Evolutionary conservation across 2,888 invertebrate species (phyloP).

Genomic region (Lutraria lutraria): DNA sequence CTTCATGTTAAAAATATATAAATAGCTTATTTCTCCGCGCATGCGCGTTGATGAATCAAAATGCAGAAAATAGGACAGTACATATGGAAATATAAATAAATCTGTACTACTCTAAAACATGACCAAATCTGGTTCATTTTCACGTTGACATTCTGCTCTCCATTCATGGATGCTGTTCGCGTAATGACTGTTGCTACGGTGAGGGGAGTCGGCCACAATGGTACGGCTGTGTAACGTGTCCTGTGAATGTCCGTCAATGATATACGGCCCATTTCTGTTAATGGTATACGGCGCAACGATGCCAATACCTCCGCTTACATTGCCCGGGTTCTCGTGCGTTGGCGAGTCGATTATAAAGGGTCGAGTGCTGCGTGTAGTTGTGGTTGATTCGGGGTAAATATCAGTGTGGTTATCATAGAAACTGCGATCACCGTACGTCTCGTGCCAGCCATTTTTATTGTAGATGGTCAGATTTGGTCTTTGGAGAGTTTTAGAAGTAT

Average conservation of each 20-base stretch:
- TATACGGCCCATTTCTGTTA: constrained; percentile 52
- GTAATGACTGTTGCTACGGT: constrained; percentile 29
- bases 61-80: no score
- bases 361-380: constrained; percentile 62
- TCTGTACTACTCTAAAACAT: constrained; percentile 48
- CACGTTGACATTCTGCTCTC: constrained; percentile 51
- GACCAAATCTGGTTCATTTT: constrained; percentile 58
- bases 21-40: no score
- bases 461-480: constrained; percentile 56
- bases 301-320: constrained; percentile 31
- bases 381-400: constrained; percentile 60
- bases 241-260: constrained; percentile 56
- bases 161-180: constrained; percentile 54
- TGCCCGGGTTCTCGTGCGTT: not conserved
- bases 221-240: not conserved
- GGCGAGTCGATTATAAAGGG: constrained; percentile 56
- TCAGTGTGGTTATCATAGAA: constrained; percentile 59
- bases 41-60: no score
- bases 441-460: constrained; percentile 66
- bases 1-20: no score
- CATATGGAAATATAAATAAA: not conserved
- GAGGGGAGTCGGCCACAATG: not conserved
- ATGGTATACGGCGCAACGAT: constrained; percentile 42
- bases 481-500: constrained; percentile 10
- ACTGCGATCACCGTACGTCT: constrained; percentile 43